Evolutionary conservation across 2,888 invertebrate genomes (phyloP), one percentile per base, ranked within the genome.

Genomic region (Vandiemenella viatica): DNA sequence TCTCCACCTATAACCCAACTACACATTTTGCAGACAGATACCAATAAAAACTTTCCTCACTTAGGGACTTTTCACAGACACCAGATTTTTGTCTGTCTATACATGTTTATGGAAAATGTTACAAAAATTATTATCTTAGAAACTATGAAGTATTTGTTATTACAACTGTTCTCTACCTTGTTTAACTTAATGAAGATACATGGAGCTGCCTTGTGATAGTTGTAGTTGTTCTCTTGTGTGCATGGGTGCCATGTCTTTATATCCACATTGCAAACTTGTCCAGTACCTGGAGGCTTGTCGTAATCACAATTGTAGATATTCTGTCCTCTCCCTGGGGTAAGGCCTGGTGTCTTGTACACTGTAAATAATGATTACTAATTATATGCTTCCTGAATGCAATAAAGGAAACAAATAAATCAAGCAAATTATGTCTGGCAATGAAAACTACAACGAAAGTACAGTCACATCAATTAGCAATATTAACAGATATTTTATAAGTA

Each of bases 111-210:
- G n/a, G n/a, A n/a, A n/a, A n/a, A n/a, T n/a, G n/a, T n/a, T n/a
- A n/a, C n/a, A n/a, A n/a, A n/a, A n/a, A n/a, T n/a, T n/a, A n/a
- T n/a, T n/a, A n/a, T n/a, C n/a, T n/a, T n/a, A n/a, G n/a, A n/a
- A n/a, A n/a, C n/a, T n/a, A n/a, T n/a, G n/a, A n/a, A n/a, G n/a
- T n/a, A n/a, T n/a, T n/a, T n/a, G n/a, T n/a, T n/a, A n/a, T n/a
- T n/a, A n/a, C n/a, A n/a, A n/a, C n/a, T n/a, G n/a, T n/a, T n/a
- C n/a, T n/a, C 3, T 32, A 79, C 78, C 69, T 87, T 91, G 70
- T 98, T 98, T 37, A 98, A 71, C 65, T 97, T 97, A 49, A 98
- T 73, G 63, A 96, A 84, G 55, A 97, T 76, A 67, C 98, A 98
- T 0, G 97, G 97, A 17, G 84, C 80, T 38, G 91, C 92, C 62